Conservation (phyloP, 2,797 vertebrate species). For the Xyrichtys novacula region DNA sequence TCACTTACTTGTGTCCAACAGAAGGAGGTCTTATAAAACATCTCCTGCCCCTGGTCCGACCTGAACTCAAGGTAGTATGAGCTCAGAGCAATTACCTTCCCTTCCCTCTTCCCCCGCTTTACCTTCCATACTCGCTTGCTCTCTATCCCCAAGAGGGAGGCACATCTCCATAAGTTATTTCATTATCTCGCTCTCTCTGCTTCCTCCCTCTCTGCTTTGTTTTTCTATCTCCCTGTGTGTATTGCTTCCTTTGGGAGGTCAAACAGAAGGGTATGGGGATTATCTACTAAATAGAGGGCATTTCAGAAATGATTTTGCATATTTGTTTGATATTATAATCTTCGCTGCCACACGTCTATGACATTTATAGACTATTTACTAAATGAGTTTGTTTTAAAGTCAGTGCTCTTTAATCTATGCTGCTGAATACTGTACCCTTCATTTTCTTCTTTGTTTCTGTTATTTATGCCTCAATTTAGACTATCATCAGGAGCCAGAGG, state of each 20-base stretch:
- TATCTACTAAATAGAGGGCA: conserved; percentile 91
- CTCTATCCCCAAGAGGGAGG: conserved; percentile 71
- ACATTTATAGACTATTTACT: conserved; percentile 80
- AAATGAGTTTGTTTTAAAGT: conserved; percentile 64
- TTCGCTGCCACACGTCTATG: conserved; percentile 84
- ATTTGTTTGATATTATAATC: conserved; percentile 91
- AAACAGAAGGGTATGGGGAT: conserved; percentile 89
- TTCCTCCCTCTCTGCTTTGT: conserved; percentile 85
- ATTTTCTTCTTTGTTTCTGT: conserved; percentile 29
- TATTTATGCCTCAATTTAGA: conserved; percentile 1
- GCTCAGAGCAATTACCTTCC: conserved; percentile 74
- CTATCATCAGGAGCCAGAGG: neutral
- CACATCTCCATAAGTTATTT: conserved; percentile 86
- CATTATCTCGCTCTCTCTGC: conserved; percentile 80
- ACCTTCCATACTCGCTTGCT: conserved; percentile 53
- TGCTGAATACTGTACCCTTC: conserved; percentile 22
- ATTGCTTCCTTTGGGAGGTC: conserved; percentile 88
- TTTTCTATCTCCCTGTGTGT: conserved; percentile 68
- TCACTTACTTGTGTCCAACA: conserved; percentile 71
- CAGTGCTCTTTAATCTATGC: conserved; percentile 31
- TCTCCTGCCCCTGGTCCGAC: conserved; percentile 67
- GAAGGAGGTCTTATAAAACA: conserved; percentile 73
- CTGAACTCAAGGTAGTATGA: conserved; percentile 64
- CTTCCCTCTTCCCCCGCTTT: conserved; percentile 22
- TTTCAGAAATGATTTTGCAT: conserved; percentile 89